Conservation (phyloP, 2,888 invertebrate genomes). For the Tenthredo scrophulariae region DNA sequence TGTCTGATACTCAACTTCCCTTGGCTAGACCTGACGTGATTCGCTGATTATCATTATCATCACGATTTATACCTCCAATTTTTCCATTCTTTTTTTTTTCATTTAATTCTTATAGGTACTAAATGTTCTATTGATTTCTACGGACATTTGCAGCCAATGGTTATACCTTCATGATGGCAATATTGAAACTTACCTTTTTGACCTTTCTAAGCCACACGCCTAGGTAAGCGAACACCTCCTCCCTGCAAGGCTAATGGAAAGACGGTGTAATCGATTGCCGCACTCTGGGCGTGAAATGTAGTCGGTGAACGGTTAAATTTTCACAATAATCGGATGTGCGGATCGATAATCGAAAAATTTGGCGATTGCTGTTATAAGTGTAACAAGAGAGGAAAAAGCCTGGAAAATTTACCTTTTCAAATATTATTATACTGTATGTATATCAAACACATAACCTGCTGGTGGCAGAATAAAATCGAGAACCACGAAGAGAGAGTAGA, state of each 20-base stretch:
- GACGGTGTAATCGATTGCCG: conserved; percentile 47
- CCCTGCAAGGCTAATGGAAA: conserved; percentile 45
- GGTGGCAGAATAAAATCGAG: conserved; percentile 23
- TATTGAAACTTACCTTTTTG: conserved; percentile 16
- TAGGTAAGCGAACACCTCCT: conserved; percentile 23
- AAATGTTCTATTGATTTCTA: neutral
- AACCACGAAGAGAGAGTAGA: neutral
- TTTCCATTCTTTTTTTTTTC: neutral
- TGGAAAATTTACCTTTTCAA: neutral
- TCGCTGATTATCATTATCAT: neutral
- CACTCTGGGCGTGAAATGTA: conserved; percentile 15
- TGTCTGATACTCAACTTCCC: neutral
- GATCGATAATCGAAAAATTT: conserved; percentile 3
- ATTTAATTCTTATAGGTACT: neutral
- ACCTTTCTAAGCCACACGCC: conserved; percentile 16
- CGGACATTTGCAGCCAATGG: neutral
- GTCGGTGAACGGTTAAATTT: neutral
- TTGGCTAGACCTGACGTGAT: neutral
- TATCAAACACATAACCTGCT: conserved; percentile 11
- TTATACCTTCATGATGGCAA: neutral
- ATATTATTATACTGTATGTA: neutral
- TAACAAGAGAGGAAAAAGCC: neutral
- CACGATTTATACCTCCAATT: neutral
- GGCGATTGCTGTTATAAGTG: neutral
- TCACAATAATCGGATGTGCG: conserved; percentile 12